Evolutionary conservation across 2,797 vertebrate species (phyloP).

Genomic region (Notolabrus celidotus): DNA sequence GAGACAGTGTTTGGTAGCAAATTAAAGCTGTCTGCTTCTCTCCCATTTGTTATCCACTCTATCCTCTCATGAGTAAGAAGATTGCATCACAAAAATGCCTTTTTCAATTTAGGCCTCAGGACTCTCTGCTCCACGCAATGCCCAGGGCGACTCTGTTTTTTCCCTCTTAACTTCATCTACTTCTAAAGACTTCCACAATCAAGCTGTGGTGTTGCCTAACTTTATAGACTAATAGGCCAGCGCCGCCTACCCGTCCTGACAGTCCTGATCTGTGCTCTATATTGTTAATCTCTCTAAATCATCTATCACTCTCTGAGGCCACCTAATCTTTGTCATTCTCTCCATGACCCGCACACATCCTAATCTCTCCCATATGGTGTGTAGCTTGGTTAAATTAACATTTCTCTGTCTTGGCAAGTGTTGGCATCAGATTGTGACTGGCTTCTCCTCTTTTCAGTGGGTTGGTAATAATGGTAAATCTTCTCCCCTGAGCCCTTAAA

Average conservation of each 20-base stretch:
- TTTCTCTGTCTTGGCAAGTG: conserved; percentile 68
- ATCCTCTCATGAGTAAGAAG: conserved; percentile 38
- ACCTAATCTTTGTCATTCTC: conserved; percentile 80
- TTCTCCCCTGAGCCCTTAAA: conserved; percentile 79
- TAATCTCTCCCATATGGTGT: conserved; percentile 87
- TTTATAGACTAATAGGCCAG: conserved; percentile 53
- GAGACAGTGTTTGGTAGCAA: conserved; percentile 43
- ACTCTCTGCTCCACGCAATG: conserved; percentile 26
- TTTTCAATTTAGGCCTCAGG: conserved; percentile 55
- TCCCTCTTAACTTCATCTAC: conserved; percentile 40
- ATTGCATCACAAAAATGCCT: conserved; percentile 72
- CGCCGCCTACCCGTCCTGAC: conserved; percentile 26
- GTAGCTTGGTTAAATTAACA: conserved; percentile 77
- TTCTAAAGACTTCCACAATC: conserved; percentile 43
- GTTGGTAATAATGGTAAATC: conserved; percentile 86
- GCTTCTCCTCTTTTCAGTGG: conserved; percentile 71
- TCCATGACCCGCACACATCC: conserved; percentile 69
- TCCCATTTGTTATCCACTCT: conserved; percentile 32
- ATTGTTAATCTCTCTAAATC: conserved; percentile 80
- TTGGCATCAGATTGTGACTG: conserved; percentile 65
- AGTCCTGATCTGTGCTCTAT: conserved; percentile 62
- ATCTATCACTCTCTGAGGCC: conserved; percentile 71
- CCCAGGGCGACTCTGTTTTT: conserved; percentile 27
- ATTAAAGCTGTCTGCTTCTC: conserved; percentile 47
- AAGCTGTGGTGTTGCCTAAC: conserved; percentile 56